These are phyloP conservation scores for Calephelis virginiensis DNA, from an alignment of 1,140 invertebrate species.

Conservation along the genomic window DNA sequence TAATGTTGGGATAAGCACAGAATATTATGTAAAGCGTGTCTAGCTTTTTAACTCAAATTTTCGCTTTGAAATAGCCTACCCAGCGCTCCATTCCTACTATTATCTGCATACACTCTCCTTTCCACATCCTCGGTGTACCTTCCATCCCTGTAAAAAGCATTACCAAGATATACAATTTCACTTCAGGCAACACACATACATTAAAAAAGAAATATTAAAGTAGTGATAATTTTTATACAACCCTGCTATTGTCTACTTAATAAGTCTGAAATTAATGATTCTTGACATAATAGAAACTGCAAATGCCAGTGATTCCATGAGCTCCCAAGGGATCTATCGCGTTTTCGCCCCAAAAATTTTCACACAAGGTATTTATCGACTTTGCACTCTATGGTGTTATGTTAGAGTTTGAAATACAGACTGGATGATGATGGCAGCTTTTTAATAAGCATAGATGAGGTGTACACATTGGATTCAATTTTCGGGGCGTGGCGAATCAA, in stretches of 20 bases:
- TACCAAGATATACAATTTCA: no score
- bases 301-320: constrained; percentile 80
- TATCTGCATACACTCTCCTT: no score
- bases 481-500: constrained; percentile 76
- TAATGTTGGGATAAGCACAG: no score
- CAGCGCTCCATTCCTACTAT: no score
- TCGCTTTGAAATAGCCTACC: no score
- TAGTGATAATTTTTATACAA: not conserved
- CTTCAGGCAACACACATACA: no score
- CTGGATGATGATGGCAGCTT: constrained; percentile 38
- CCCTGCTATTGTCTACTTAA: constrained; percentile 63
- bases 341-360: constrained; percentile 71
- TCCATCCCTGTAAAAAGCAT: no score
- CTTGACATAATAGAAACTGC: constrained; percentile 77
- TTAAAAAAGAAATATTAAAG: no score
- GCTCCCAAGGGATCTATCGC: constrained; percentile 73
- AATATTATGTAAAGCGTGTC: no score
- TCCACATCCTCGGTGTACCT: no score
- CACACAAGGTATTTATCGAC: constrained; percentile 24
- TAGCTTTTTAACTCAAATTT: no score
- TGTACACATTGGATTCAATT: constrained; percentile 75
- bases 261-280: constrained; percentile 77
- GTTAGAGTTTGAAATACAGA: constrained; percentile 34
- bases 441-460: constrained; percentile 49
- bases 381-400: constrained; percentile 30